A percentile compares a stretch with the other conserved stretches of the same genome.
These are phyloP conservation scores for Drosophila crucigera DNA, from an alignment of 2,888 invertebrate species.

Conservation along the genomic window DNA sequence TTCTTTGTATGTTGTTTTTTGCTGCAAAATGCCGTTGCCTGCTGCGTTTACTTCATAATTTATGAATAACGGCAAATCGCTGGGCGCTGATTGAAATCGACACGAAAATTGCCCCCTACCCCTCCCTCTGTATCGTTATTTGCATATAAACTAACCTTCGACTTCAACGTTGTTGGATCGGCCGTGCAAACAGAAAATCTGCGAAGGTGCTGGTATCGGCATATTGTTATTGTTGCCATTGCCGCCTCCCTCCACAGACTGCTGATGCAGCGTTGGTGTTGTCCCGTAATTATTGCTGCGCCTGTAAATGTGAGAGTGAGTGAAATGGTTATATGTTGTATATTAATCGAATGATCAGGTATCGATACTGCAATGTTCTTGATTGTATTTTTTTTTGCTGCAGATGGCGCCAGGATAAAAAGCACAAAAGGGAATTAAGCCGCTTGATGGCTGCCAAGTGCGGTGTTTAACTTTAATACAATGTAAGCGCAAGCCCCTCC, in stretches of 20 bases:
- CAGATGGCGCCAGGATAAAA: neutral
- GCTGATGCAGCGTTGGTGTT: constrained; percentile 27
- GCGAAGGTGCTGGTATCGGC: constrained; percentile 54
- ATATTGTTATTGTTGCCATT: constrained; percentile 64
- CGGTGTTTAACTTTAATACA: constrained; percentile 60
- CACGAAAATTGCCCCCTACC: constrained; percentile 58
- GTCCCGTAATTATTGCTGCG: constrained; percentile 48
- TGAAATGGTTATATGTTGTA: constrained; percentile 1
- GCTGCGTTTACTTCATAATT: constrained; percentile 76
- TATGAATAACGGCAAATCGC: constrained; percentile 77
- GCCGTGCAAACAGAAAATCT: constrained; percentile 81
- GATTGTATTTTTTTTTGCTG: constrained; percentile 13
- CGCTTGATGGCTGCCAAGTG: constrained; percentile 55
- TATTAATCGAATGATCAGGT: constrained; percentile 21
- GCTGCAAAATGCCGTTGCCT: constrained; percentile 45
- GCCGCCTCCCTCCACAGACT: constrained; percentile 10
- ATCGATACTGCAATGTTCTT: constrained; percentile 14
- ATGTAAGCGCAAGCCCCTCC: constrained; percentile 44
- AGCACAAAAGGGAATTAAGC: constrained; percentile 50
- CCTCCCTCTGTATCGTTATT: constrained; percentile 16
- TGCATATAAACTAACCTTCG: constrained; percentile 55
- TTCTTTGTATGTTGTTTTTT: constrained; percentile 24
- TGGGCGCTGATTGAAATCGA: constrained; percentile 74
- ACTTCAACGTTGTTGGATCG: constrained; percentile 75
- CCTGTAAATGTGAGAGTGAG: constrained; percentile 9